A percentile compares a stretch with the other conserved stretches of the same genome.
Conservation (phyloP, 2,113 vertebrate species). For the Meleagris gallopavo region DNA sequence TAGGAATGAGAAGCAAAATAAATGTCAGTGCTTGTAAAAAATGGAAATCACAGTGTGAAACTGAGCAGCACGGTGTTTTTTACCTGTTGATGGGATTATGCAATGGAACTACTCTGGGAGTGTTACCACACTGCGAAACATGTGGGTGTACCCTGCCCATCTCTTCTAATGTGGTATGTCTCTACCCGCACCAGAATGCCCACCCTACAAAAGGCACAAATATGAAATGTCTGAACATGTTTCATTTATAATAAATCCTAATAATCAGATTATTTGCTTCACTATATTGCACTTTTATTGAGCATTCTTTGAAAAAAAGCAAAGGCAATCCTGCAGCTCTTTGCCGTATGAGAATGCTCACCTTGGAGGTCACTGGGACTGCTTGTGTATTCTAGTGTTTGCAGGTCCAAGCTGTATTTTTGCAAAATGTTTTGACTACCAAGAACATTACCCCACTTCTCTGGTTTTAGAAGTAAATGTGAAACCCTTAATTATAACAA, state of each 20-base stretch:
- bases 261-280: constrained; percentile 14
- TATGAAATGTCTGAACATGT: constrained; percentile 13
- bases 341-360: not conserved
- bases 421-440: constrained; percentile 12
- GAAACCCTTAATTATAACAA: constrained; percentile 15
- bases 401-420: constrained; percentile 9
- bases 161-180: not conserved
- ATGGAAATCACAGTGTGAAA: not conserved
- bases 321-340: not conserved
- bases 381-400: constrained; percentile 19
- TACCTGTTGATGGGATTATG: not conserved
- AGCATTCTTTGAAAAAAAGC: not conserved
- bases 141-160: not conserved
- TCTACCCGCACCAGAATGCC: not conserved
- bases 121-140: not conserved
- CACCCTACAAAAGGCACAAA: constrained; percentile 28
- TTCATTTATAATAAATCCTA: not conserved
- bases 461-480: constrained; percentile 22
- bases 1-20: not conserved
- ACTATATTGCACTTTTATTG: constrained; percentile 49
- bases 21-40: not conserved
- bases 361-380: constrained; percentile 44
- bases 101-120: not conserved
- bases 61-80: not conserved
- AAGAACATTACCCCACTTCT: not conserved